A percentile compares a stretch with the other conserved stretches of the same genome.
Conservation (phyloP, 2,797 vertebrate genomes). For the Coluber constrictor region DNA sequence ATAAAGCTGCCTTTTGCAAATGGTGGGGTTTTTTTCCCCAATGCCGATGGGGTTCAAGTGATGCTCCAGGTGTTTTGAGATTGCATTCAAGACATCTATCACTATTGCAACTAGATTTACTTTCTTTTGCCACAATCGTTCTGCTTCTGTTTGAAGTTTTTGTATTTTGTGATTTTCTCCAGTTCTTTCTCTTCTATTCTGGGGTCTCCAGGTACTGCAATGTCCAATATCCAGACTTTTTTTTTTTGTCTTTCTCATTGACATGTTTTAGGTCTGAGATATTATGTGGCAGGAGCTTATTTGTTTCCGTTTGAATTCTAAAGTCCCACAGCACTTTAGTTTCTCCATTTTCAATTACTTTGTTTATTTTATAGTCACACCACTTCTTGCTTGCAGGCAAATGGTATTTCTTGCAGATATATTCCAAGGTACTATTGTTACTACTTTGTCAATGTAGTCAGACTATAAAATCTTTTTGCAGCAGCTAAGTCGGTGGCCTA, state of each 20-base stretch:
- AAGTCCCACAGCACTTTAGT: not conserved
- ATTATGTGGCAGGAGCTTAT: not conserved
- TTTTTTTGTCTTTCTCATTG: not conserved
- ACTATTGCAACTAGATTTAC: not conserved
- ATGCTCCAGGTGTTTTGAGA: not conserved
- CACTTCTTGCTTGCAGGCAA: not conserved
- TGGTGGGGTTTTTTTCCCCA: not conserved
- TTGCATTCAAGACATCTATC: not conserved
- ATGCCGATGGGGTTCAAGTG: not conserved
- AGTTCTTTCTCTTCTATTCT: not conserved
- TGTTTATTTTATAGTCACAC: not conserved
- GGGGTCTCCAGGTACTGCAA: not conserved
- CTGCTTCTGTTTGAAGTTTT: not conserved
- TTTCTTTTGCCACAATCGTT: not conserved
- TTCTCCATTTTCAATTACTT: not conserved
- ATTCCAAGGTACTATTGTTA: not conserved
- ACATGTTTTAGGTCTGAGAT: not conserved
- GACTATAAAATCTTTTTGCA: not conserved
- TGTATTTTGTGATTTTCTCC: not conserved
- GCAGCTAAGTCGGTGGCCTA: not conserved
- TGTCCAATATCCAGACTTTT: not conserved
- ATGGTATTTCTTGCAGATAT: not conserved
- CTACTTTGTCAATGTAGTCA: not conserved
- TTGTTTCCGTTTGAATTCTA: not conserved
- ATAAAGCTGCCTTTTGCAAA: not conserved